Conservation (phyloP, 2,113 vertebrate genomes). For the Spea multiplicata region DNA sequence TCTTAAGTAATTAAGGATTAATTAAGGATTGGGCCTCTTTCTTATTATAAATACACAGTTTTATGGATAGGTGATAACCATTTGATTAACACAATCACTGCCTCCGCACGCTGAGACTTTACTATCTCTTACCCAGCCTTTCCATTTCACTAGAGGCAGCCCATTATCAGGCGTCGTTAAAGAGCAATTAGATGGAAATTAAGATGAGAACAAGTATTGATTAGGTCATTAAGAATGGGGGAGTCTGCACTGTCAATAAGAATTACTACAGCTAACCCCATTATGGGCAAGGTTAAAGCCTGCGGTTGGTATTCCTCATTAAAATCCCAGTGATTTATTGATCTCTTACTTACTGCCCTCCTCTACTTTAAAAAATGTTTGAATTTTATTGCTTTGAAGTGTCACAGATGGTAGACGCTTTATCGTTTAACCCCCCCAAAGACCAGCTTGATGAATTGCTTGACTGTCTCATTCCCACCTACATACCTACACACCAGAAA, state of each 20-base stretch:
- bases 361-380: conserved; percentile 49
- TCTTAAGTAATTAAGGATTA: conserved; percentile 50
- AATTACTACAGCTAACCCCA: conserved; percentile 69
- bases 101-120: conserved; percentile 43
- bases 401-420: conserved; percentile 50
- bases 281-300: conserved; percentile 82
- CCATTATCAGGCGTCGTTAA: conserved; percentile 81
- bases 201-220: conserved; percentile 88
- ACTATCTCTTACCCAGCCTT: conserved; percentile 46
- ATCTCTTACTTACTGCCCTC: conserved; percentile 57
- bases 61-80: conserved; percentile 48
- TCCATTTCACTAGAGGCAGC: conserved; percentile 65
- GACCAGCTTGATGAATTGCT: conserved; percentile 14
- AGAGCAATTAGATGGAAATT: conserved; percentile 87
- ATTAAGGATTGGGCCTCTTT: conserved; percentile 41
- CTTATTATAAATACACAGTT: conserved; percentile 43
- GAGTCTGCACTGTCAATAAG: conserved; percentile 68
- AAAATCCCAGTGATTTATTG: conserved; percentile 67
- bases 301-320: conserved; percentile 70
- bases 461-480: conserved; percentile 25
- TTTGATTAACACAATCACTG: conserved; percentile 46
- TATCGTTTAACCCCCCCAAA: conserved; percentile 47
- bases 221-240: conserved; percentile 80
- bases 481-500: background rate
- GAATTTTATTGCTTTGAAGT: conserved; percentile 50